These are phyloP conservation scores for Oophaga pumilio DNA, from an alignment of 2,113 vertebrate species.

Conservation along the genomic window DNA sequence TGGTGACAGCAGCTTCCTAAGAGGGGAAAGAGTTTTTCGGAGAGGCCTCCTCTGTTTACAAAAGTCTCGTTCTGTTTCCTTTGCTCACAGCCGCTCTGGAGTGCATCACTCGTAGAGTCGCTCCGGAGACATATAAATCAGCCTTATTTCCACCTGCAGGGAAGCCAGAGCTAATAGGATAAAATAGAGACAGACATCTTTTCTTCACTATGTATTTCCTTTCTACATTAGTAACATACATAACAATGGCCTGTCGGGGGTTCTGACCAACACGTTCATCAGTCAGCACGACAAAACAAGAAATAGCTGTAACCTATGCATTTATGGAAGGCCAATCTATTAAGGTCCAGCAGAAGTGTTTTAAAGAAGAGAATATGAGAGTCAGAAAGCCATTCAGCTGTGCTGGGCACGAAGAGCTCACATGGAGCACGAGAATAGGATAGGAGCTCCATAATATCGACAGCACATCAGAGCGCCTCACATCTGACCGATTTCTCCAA, in stretches of 20 bases:
- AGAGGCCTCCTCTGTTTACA: constrained; percentile 35
- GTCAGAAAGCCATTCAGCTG: background rate
- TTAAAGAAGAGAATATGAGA: background rate
- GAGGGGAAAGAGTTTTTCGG: constrained; percentile 29
- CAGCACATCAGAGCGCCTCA: background rate
- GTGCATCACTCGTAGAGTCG: constrained; percentile 22
- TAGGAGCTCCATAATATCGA: background rate
- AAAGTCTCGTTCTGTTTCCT: constrained; percentile 40
- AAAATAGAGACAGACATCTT: background rate
- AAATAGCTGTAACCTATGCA: background rate
- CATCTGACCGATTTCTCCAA: background rate
- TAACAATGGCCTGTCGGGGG: background rate
- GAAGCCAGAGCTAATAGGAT: constrained; percentile 31
- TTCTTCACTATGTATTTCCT: constrained; percentile 5
- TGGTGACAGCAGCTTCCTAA: constrained; percentile 27
- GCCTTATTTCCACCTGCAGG: constrained; percentile 31
- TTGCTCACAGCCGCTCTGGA: constrained; percentile 48
- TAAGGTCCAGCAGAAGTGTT: background rate
- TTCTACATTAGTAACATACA: constrained; percentile 7
- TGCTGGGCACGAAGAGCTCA: background rate
- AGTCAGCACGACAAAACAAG: background rate
- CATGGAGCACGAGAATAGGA: too few relatives aligned
- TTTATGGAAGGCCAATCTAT: background rate
- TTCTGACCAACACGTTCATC: background rate
- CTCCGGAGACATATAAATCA: constrained; percentile 46